These are phyloP conservation scores for Scatophagus argus DNA, from an alignment of 2,113 vertebrate genomes.

Conservation along the genomic window DNA sequence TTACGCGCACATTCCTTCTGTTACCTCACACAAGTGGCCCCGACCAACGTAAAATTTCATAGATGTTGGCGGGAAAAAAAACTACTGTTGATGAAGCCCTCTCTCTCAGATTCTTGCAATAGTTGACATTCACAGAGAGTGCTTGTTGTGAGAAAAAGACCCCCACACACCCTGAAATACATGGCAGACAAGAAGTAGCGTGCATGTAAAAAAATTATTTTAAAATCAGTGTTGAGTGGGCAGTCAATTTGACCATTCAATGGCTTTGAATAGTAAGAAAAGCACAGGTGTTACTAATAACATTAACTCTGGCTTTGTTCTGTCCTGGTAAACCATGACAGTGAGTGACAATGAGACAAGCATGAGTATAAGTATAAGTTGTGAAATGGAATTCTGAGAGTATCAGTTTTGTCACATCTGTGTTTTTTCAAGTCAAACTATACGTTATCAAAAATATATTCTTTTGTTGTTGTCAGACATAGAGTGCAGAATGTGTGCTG, in stretches of 20 bases:
- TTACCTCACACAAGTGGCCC: not conserved
- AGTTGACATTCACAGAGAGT: not conserved
- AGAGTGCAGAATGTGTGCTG: not conserved
- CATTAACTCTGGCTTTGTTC: no score
- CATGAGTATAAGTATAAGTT: no score
- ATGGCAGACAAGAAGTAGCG: not conserved
- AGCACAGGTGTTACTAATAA: no score
- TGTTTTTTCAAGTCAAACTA: not conserved
- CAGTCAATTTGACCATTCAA: no score
- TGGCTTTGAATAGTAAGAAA: not conserved
- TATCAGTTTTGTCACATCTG: not conserved
- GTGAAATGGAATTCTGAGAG: no score
- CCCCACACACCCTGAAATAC: not conserved
- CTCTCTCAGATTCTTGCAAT: not conserved
- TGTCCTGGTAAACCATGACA: not conserved
- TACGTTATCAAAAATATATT: not conserved
- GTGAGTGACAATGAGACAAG: no score
- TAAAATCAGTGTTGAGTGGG: no score
- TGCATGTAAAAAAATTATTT: no score
- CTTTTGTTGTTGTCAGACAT: not conserved
- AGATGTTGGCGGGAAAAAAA: not conserved
- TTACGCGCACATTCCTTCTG: not conserved
- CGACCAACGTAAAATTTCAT: not conserved
- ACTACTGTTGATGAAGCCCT: not conserved
- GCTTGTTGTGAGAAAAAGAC: not conserved